Conservation (phyloP, 2,888 invertebrate species). For the Eurois occulta region DNA sequence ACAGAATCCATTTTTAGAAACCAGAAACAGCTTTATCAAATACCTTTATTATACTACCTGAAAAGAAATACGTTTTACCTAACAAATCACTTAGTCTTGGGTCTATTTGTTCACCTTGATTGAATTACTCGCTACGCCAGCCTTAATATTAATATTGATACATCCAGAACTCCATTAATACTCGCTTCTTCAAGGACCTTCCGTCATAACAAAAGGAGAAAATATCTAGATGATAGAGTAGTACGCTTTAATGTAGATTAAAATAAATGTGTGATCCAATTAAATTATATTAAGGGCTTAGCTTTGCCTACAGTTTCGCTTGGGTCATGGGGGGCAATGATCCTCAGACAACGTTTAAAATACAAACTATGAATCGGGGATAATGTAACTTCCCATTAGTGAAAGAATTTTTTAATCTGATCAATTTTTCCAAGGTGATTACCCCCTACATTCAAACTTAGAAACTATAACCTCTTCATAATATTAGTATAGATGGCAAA, state of each 20-base stretch:
- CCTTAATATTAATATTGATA: constrained; percentile 54
- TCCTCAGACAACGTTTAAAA: not conserved
- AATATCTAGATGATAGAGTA: not conserved
- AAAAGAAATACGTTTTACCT: constrained; percentile 48
- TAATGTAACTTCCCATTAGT: not conserved
- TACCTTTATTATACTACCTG: constrained; percentile 34
- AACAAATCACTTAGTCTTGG: constrained; percentile 53
- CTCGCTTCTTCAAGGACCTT: constrained; percentile 2
- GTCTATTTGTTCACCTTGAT: constrained; percentile 57
- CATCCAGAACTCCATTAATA: constrained; percentile 51
- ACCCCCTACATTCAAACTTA: not conserved
- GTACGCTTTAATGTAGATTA: constrained; percentile 1
- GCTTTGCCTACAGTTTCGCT: not conserved
- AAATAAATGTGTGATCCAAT: not conserved
- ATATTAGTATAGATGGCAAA: not conserved
- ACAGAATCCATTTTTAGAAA: constrained; percentile 26
- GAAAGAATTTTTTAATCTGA: not conserved
- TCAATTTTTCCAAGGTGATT: not conserved
- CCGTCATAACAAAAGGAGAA: constrained; percentile 6
- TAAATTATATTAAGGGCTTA: not conserved
- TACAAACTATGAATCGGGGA: not conserved
- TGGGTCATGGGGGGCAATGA: not conserved
- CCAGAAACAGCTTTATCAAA: constrained; percentile 36
- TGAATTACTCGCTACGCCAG: constrained; percentile 53
- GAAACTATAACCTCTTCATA: not conserved